Base-by-base conservation (phyloP, 2,888 invertebrate species). In the Standfussiana lucernea region DNA sequence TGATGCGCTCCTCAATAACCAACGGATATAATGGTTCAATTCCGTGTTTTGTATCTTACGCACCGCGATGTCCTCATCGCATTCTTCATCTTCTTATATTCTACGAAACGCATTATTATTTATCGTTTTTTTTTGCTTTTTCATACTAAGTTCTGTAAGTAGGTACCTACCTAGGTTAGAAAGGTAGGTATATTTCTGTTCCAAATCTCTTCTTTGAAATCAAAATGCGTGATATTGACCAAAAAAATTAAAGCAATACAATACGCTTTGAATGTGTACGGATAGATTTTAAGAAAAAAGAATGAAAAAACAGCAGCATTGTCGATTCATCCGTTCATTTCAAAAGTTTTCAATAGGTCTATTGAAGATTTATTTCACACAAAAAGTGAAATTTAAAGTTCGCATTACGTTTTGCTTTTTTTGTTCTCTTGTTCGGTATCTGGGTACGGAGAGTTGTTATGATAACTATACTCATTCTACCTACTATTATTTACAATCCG, bases 1-100 rank as follows among this genome's bases (percentile, higher is more conserved):
- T 95, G 96, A 95, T 95, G 95, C 96, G 96, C 96, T 94, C 94
- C 93, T 94, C 94, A 92, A 92, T 94, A 94, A 93, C 93, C 93
- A 91, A 94, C 93, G 92, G 93, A 92, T 93, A 93, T 93, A 93
- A 93, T 88, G 91, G 87, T 90, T 92, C 91, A 87, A 92, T 91
- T 93, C 90, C 90, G 87, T 90, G 90, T 92, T 91, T 90, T 91
- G 86, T 90, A 88, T 86, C 88, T 88, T 88, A 89, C 86, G 85
- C 88, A 91, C 87, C 88, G 88, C 90, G 86, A 87, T 88, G 86
- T 84, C 90, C 85, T 88, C 81, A 82, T 78, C 80, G 87, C 89
- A 89, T 90, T 91, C 89, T 86, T 83, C 59, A 45, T 79, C 84
- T 90, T 89, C 83, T 90, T 89, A 83, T 65, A 82, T 75, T 73